Evolutionary conservation across 2,888 invertebrate genomes (phyloP).

Genomic region (Polylopha cassiicola): DNA sequence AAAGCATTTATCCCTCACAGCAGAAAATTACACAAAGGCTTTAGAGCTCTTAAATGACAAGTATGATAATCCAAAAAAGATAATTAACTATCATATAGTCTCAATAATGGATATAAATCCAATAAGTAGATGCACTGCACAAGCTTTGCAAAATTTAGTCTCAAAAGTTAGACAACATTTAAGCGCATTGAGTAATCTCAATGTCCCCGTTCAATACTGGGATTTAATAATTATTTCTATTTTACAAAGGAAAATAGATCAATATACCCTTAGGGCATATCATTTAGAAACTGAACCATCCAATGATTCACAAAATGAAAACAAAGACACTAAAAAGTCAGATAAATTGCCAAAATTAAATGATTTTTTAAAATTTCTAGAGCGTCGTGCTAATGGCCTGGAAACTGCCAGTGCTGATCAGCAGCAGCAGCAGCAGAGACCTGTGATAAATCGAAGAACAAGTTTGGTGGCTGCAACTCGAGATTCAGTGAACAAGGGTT

Average conservation of each 20-base stretch:
- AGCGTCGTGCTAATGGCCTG: constrained; percentile 1
- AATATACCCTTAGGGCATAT: constrained; percentile 7
- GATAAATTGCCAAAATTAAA: constrained; percentile 5
- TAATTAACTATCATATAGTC: constrained; percentile 1
- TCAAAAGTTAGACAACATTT: neutral
- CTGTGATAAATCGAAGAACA: neutral
- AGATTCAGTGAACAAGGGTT: neutral
- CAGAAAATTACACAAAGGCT: neutral
- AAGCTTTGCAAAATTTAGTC: neutral
- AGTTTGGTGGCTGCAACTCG: neutral
- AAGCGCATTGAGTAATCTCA: constrained; percentile 1
- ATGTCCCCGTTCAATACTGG: neutral
- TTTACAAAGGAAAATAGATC: constrained; percentile 7
- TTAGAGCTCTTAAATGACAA: constrained; percentile 1
- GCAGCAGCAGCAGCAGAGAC: too few species aligned
- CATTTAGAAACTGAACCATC: constrained; percentile 3
- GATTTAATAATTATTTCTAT: constrained; percentile 4
- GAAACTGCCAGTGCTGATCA: constrained; percentile 2
- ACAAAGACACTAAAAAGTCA: too few species aligned
- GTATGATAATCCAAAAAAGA: neutral
- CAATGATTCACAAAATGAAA: too few species aligned
- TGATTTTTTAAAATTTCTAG: constrained; percentile 5
- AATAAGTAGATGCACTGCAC: neutral
- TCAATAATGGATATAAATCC: neutral
- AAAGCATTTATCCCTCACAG: constrained; percentile 1